These are phyloP conservation scores for Macroglossus sobrinus DNA, from an alignment of 2,113 vertebrate species.

Conservation along the genomic window DNA sequence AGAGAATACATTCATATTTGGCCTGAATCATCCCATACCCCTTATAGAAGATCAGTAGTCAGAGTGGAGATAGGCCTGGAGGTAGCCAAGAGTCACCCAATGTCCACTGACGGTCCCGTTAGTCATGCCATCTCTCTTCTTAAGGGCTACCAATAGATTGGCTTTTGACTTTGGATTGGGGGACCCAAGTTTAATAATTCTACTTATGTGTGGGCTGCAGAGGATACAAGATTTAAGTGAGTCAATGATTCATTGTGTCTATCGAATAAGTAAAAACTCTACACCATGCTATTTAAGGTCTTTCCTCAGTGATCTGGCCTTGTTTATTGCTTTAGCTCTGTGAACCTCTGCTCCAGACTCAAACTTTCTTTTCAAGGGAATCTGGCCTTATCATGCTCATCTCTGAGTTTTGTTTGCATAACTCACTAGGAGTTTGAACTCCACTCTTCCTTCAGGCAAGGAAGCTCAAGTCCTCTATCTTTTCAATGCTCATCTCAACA, in stretches of 20 bases:
- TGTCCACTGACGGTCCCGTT: background rate
- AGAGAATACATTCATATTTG: background rate
- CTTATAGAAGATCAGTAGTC: background rate
- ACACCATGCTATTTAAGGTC: background rate
- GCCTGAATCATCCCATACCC: background rate
- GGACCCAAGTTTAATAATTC: background rate
- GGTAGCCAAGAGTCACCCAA: background rate
- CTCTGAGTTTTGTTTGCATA: background rate
- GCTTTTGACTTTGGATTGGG: background rate
- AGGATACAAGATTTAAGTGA: background rate
- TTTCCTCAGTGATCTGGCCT: background rate
- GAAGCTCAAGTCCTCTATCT: background rate
- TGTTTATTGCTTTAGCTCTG: background rate
- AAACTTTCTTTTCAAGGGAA: background rate
- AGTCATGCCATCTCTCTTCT: background rate
- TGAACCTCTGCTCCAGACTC: background rate
- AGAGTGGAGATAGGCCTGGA: background rate
- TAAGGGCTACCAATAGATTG: background rate
- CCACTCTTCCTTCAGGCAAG: background rate
- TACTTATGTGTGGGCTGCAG: background rate
- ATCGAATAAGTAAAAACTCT: background rate
- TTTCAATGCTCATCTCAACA: background rate
- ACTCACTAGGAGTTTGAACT: background rate
- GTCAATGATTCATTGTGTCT: background rate
- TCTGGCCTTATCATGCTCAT: background rate